These are phyloP conservation scores for Pachyseris speciosa DNA, from an alignment of 64 coral and sea anemone species.

Conservation along the genomic window DNA sequence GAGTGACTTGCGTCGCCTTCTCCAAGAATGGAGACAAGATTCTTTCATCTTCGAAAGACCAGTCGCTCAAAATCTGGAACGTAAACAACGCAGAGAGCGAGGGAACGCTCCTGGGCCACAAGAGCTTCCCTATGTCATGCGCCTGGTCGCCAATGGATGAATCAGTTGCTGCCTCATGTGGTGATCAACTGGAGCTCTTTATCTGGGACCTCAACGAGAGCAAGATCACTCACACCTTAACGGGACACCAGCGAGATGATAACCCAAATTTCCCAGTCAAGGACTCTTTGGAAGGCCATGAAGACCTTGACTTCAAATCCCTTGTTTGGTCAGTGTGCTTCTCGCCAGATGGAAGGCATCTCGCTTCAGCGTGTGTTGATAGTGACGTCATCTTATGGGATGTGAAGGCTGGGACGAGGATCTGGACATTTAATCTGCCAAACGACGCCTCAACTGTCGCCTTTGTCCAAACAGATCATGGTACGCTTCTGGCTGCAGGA, in stretches of 20 bases:
- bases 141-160: constrained; percentile 54
- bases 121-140: constrained; percentile 40
- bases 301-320: constrained; percentile 33
- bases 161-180: constrained; percentile 45
- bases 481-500: constrained; percentile 47
- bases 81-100: neutral
- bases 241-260: constrained; percentile 13
- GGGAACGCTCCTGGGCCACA: constrained; percentile 34
- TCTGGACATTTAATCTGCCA: constrained; percentile 35
- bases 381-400: constrained; percentile 48
- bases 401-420: constrained; percentile 7
- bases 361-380: constrained; percentile 37
- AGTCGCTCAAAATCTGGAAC: constrained; percentile 53
- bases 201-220: constrained; percentile 34
- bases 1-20: constrained; percentile 56
- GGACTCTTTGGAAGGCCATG: constrained; percentile 5
- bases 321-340: constrained; percentile 66
- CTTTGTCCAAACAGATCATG: constrained; percentile 32
- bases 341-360: constrained; percentile 50
- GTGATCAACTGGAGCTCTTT: constrained; percentile 56
- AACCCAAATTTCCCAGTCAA: constrained; percentile 53
- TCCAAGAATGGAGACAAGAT: constrained; percentile 22
- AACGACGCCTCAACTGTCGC: constrained; percentile 53
- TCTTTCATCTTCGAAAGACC: constrained; percentile 41
- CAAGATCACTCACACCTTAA: neutral